Conservation (phyloP, 2,888 invertebrate species). For the Acanthoscelides obtectus region DNA sequence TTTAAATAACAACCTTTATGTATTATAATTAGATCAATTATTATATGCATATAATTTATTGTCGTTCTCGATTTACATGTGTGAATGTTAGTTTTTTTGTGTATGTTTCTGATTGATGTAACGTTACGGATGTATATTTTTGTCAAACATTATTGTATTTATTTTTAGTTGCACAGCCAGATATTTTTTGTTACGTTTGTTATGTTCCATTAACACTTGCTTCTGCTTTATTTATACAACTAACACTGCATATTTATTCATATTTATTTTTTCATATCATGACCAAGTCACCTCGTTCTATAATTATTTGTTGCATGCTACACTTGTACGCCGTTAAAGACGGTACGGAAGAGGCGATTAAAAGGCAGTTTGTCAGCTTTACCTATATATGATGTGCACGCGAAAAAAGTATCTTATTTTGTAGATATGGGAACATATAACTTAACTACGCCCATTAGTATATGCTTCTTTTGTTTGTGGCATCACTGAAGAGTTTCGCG, state of each 20-base stretch:
- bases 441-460: too few relatives aligned
- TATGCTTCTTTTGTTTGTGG: too few relatives aligned
- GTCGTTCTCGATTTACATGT: background rate
- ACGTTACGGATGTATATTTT: background rate
- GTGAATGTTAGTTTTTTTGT: background rate
- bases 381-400: too few relatives aligned
- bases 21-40: background rate
- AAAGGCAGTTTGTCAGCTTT: too few relatives aligned
- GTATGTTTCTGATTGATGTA: background rate
- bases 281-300: background rate
- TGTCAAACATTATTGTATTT: background rate
- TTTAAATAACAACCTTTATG: background rate
- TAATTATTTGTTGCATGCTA: too few relatives aligned
- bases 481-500: too few relatives aligned
- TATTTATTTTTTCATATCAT: background rate
- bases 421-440: too few relatives aligned
- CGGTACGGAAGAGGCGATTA: too few relatives aligned
- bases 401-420: too few relatives aligned
- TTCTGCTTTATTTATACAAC: background rate
- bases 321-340: too few relatives aligned
- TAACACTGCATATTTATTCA: background rate
- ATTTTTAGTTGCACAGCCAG: background rate
- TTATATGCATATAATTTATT: background rate
- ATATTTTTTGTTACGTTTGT: background rate
- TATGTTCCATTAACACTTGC: background rate